Evolutionary conservation across 2,113 vertebrate species (phyloP), one percentile per base, ranked within the genome.

Genomic region (Vombatus ursinus): DNA sequence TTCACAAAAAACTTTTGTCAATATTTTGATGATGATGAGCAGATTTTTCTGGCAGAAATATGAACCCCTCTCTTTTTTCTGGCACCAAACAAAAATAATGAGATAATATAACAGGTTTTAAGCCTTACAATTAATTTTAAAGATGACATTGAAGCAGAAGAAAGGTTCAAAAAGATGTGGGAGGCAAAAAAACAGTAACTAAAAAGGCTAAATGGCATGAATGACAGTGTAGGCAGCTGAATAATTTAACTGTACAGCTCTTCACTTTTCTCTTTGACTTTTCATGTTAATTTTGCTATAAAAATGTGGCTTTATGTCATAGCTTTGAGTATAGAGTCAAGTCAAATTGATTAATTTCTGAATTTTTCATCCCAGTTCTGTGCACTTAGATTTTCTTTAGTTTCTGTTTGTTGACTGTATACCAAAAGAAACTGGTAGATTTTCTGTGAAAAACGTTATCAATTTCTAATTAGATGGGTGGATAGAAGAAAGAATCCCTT

Each of bases 231-330:
- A 61, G 96, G 95, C 61, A 94, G 96, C 54, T 44, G 91, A 49
- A 22, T 92, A 92, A 89, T 53, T n/a, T 52, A 61, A 37, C 89
- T 68, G 90, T 94, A 44, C 51, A n/a, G 93, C 31, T 51, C 91
- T 77, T 77, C 61, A 77, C 95, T 25, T 44, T 90, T 84, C 52
- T 7, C 57, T 90, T 91, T 94, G 92, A 91, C 50, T 50, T 91
- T 93, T 61, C 50, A 91, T 90, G 52, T 11, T 57, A 92, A 94
- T 95, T 93, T 93, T 50, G 77, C 52, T 95, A 90, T 90, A 95
- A 93, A 94, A 96, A 92, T 91, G 52, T 16, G 28, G 93, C 94
- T 44, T 14, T 25, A 89, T 91, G 97, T 52, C 91, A 44, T 91
- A 84, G 91, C 92, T 4, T 0, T 11, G 61, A 89, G 37, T 12